These are phyloP conservation scores for Trissoscelio sp. DNA, from an alignment of 2,888 invertebrate species.

Conservation along the genomic window DNA sequence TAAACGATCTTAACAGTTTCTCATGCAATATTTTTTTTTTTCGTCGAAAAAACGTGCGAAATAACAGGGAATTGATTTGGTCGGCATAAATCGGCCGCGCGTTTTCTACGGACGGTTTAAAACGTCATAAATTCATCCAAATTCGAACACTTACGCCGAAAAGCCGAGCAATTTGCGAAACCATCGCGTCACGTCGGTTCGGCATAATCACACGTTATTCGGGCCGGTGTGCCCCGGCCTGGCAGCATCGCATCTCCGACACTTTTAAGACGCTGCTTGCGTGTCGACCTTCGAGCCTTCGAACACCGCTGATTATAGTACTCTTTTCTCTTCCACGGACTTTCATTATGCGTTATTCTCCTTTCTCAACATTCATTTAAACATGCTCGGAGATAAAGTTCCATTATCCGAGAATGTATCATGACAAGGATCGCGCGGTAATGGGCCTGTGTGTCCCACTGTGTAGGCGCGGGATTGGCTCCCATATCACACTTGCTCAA, in stretches of 20 bases:
- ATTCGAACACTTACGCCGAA: constrained; percentile 69
- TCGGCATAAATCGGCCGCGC: constrained; percentile 15
- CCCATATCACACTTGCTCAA: constrained; percentile 40
- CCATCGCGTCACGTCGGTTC: constrained; percentile 70
- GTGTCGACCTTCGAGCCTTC: constrained; percentile 68
- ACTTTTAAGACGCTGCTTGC: constrained; percentile 66
- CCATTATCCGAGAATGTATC: constrained; percentile 65
- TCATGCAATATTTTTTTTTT: not conserved
- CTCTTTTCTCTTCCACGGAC: constrained; percentile 61
- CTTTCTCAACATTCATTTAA: constrained; percentile 67
- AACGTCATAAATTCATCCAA: constrained; percentile 75
- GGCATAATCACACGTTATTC: constrained; percentile 76
- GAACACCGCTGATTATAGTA: constrained; percentile 65
- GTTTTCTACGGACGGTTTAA: constrained; percentile 37
- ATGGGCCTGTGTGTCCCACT: constrained; percentile 22
- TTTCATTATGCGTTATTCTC: constrained; percentile 66
- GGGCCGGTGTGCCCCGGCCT: constrained; percentile 21
- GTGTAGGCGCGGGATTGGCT: constrained; percentile 65
- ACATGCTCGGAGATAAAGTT: constrained; percentile 63
- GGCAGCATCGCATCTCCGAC: constrained; percentile 56
- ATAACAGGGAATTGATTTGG: constrained; percentile 55
- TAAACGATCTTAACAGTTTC: constrained; percentile 10
- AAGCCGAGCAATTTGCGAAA: constrained; percentile 75
- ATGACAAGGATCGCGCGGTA: constrained; percentile 60
- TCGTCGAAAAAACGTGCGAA: not conserved